Conservation (phyloP, 2,113 vertebrate genomes). For the Struthio camelus region DNA sequence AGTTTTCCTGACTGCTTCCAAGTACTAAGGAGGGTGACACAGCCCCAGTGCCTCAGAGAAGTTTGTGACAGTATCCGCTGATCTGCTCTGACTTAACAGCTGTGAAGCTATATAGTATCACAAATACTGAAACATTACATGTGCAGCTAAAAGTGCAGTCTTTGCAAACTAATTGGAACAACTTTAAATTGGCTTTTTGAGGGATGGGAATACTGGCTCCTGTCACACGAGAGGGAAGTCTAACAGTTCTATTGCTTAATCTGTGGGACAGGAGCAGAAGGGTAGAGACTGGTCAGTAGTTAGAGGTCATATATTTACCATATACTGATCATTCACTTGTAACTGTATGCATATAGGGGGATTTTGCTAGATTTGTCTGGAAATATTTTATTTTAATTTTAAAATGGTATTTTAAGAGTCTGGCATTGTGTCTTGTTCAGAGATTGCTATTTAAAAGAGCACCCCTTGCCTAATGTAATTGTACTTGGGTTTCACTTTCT, state of each 20-base stretch:
- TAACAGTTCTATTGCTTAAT: not conserved
- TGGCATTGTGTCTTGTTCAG: not conserved
- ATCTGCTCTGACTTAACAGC: not conserved
- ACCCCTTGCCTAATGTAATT: not conserved
- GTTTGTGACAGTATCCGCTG: not conserved
- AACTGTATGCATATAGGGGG: accelerated
- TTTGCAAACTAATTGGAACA: not conserved
- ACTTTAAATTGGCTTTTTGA: not conserved
- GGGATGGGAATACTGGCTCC: not conserved
- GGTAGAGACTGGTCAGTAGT: not conserved
- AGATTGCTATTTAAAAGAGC: not conserved
- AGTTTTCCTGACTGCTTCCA: not conserved
- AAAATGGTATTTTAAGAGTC: not conserved
- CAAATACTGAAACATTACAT: accelerated
- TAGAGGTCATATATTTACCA: not conserved
- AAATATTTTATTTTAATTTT: not conserved
- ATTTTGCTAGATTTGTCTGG: not conserved
- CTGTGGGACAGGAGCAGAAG: not conserved
- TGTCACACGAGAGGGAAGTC: not conserved
- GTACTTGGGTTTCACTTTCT: not conserved
- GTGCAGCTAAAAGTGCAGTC: not conserved
- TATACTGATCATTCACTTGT: not conserved
- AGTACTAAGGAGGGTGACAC: not conserved
- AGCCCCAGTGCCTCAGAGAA: no score
- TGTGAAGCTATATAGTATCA: not conserved